Evolutionary conservation across 2,113 vertebrate species (phyloP).

Genomic region (Psophia crepitans): DNA sequence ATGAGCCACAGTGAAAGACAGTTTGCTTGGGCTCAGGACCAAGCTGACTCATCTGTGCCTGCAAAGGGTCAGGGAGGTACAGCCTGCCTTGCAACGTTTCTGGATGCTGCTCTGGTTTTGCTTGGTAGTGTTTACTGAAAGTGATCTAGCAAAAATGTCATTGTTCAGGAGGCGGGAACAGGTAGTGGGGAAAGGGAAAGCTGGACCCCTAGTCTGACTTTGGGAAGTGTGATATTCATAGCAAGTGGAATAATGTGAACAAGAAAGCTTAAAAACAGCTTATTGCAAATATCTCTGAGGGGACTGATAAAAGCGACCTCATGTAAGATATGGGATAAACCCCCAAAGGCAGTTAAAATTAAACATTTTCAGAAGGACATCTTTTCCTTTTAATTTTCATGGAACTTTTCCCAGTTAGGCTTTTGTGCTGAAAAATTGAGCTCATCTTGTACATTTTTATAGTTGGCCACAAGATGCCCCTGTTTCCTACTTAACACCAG

Average conservation of each 20-base stretch:
- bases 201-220: neutral
- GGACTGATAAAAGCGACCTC: neutral
- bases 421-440: neutral
- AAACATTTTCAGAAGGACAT: neutral
- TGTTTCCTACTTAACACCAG: neutral
- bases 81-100: neutral
- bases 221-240: neutral
- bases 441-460: neutral
- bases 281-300: neutral
- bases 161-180: neutral
- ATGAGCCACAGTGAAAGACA: neutral
- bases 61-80: neutral
- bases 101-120: neutral
- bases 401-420: neutral
- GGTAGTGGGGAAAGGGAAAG: neutral
- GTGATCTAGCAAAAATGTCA: neutral
- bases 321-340: neutral
- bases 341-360: neutral
- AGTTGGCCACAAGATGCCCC: conserved; percentile 69
- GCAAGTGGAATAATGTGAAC: neutral
- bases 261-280: neutral
- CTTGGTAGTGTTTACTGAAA: neutral
- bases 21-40: neutral
- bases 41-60: neutral
- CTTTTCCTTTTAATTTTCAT: neutral